Base-by-base conservation (phyloP, 1,140 invertebrate genomes). In the Anoplophora glabripennis region DNA sequence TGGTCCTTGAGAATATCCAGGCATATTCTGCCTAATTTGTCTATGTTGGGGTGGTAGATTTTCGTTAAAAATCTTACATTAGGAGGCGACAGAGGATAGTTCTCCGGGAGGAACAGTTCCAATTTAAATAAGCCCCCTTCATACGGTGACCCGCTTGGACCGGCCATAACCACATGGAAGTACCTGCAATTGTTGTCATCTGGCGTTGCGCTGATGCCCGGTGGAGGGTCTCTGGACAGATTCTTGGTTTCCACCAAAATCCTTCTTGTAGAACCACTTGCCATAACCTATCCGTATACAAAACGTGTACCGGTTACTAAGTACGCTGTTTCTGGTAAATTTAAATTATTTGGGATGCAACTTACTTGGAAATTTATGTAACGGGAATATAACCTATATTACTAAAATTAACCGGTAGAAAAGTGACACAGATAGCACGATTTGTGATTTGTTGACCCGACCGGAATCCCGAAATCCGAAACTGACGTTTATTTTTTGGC, bases 41-140 rank as follows among this genome's bases (percentile, higher is more conserved):
- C 89, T 72, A 90, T 90, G 75, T 91, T 90, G 21, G 89, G 89
- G 77, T 90, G 89, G 75, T 89, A 90, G 62, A 91, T 90, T 77
- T 87, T 89, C 10, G 88, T 90, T 76, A 90, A 82, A 75, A 90
- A 90, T 7, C 77, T 65, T 40, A 90, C 88, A 82, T 89, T 90
- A 5, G 88, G 88, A 14, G 88, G 86, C 55, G 85, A 84, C 83
- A 90, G 86, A 36, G 88, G 88, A 77, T 90, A 91, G 72, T 89
- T 88, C 74, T 90, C 88, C 4, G 88, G 89, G 48, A 90, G 73
- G 77, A 90, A 90, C 9, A 90, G 71, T 78, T 90, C 89, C 65
- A 90, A 73, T 75, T 88, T 87, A 76, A 90, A 90, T n/a, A 84
- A 76, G 41, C 88, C 88, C 37, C 85, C 84, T 74, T 89, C 87